Evolutionary conservation across 2,797 vertebrate genomes (phyloP).

Genomic region (Sebastiscus albofasciatus): DNA sequence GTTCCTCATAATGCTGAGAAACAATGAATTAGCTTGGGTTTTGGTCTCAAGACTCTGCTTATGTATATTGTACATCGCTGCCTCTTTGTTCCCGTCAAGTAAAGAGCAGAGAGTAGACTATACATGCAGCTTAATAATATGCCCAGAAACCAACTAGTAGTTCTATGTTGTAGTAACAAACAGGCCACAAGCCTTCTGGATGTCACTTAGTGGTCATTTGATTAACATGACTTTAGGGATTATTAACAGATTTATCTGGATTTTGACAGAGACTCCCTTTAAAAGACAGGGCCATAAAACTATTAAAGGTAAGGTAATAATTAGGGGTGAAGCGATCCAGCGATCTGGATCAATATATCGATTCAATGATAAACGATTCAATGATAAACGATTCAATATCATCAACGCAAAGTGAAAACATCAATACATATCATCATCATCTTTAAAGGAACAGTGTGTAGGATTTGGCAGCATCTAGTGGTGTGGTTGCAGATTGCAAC

Average conservation of each 20-base stretch:
- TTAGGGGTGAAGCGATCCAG: background rate
- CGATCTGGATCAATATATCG: background rate
- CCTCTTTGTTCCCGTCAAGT: background rate
- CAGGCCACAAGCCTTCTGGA: background rate
- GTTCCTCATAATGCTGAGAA: slow-evolving; percentile 1
- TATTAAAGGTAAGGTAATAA: background rate
- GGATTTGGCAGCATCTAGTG: too few relatives aligned
- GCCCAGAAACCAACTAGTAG: background rate
- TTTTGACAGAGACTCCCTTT: background rate
- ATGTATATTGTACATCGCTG: background rate
- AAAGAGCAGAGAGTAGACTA: background rate
- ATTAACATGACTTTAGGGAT: background rate
- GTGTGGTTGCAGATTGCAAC: too few relatives aligned
- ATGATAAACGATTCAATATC: background rate
- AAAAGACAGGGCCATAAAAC: background rate
- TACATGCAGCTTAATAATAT: background rate
- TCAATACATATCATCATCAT: background rate
- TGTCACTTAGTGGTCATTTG: background rate
- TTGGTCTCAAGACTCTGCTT: background rate
- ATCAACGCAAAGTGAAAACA: background rate
- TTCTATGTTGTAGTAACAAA: background rate
- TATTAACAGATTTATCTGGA: background rate
- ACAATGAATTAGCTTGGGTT: slow-evolving; percentile 26
- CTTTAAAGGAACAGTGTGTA: too few relatives aligned
- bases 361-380: background rate